These are phyloP conservation scores for Neocrepidodera transversa DNA, from an alignment of 2,888 invertebrate genomes.

Conservation along the genomic window DNA sequence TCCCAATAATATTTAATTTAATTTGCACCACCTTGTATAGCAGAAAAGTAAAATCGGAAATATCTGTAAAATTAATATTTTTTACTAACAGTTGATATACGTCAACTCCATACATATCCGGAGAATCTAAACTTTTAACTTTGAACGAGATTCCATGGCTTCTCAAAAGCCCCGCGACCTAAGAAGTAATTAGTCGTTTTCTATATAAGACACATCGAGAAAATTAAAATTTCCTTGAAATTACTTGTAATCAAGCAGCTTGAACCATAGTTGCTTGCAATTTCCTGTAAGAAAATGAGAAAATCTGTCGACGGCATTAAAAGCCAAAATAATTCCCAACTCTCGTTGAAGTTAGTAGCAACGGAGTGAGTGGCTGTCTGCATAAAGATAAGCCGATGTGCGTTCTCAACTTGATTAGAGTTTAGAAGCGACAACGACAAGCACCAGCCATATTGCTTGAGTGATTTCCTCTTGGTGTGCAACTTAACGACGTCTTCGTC, in stretches of 20 bases:
- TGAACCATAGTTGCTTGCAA: conserved; percentile 29
- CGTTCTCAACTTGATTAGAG: conserved; percentile 32
- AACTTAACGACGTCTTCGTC: conserved; percentile 28
- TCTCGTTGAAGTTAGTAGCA: conserved; percentile 31
- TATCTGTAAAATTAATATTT: no score
- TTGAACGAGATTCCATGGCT: neutral
- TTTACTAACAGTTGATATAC: neutral
- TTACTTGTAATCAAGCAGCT: conserved; percentile 29
- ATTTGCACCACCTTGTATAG: no score
- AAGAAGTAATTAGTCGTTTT: conserved; percentile 20
- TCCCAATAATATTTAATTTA: no score
- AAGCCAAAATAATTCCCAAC: conserved; percentile 33
- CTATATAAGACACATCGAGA: conserved; percentile 18
- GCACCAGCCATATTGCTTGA: conserved; percentile 26
- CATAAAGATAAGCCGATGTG: conserved; percentile 35
- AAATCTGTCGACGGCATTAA: conserved; percentile 36
- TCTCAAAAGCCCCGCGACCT: conserved; percentile 11
- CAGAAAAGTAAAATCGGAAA: no score
- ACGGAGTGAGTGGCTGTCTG: conserved; percentile 30
- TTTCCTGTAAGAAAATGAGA: conserved; percentile 36
- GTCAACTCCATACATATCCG: conserved; percentile 7
- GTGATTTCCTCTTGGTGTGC: conserved; percentile 29
- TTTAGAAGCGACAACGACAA: conserved; percentile 24
- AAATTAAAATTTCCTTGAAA: conserved; percentile 26
- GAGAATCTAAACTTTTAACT: neutral